phyloP scores from a whole-genome alignment of 64 coral and sea anemone genomes.

The Platygyra sinensis region DNA sequence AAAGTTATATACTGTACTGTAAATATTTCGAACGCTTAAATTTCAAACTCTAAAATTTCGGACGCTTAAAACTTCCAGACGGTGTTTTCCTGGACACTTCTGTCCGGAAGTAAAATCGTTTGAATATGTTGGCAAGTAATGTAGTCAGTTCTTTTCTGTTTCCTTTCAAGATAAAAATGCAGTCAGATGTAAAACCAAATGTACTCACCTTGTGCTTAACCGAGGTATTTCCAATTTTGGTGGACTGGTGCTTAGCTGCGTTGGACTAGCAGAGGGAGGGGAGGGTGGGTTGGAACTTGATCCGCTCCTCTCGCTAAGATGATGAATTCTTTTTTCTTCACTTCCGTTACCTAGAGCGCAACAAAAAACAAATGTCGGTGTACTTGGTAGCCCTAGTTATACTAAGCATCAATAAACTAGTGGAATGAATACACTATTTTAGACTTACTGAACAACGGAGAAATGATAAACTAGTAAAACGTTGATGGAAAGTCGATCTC shows the following conservation, averaged over 20 bases:
- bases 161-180: not conserved
- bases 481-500: too few relatives aligned
- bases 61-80: too few relatives aligned
- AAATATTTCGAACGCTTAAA: too few relatives aligned
- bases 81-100: too few relatives aligned
- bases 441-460: too few relatives aligned
- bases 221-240: not conserved
- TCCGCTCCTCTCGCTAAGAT: not conserved
- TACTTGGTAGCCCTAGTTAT: not conserved
- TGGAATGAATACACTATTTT: not conserved
- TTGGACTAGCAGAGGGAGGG: not conserved
- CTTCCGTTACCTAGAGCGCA: not conserved
- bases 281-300: not conserved
- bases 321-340: not conserved
- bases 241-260: not conserved
- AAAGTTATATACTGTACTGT: too few relatives aligned
- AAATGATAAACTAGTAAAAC: too few relatives aligned
- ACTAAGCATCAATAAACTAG: not conserved
- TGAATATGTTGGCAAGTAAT: too few relatives aligned
- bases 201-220: slow-evolving; percentile 16
- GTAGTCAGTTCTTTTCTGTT: not conserved
- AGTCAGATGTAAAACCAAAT: not conserved
- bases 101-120: too few relatives aligned
- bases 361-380: not conserved
- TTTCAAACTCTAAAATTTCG: too few relatives aligned